phyloP scores from a whole-genome alignment of 2,797 vertebrate species.

The Scleropages formosus region DNA sequence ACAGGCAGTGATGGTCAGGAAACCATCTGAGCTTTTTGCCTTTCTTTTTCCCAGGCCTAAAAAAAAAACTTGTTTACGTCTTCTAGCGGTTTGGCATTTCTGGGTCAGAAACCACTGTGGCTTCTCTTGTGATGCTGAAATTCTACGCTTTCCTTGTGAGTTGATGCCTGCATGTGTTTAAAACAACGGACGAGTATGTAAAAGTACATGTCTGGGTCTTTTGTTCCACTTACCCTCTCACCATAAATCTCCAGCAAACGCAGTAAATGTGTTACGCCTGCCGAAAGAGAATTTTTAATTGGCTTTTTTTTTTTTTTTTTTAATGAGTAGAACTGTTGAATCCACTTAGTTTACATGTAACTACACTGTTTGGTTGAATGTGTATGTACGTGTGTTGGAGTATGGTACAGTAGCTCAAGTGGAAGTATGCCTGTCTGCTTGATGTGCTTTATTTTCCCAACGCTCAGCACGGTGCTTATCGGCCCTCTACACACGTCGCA shows the following conservation, averaged over 20 bases:
- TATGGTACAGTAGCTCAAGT: not conserved
- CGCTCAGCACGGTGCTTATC: not conserved
- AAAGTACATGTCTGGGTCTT: slow-evolving; percentile 2
- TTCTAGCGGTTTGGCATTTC: not conserved
- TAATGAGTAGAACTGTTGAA: not conserved
- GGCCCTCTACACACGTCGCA: not conserved
- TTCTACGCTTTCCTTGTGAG: not conserved
- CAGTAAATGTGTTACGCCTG: slow-evolving; percentile 7
- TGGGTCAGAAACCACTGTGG: not conserved
- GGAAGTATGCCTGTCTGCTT: not conserved
- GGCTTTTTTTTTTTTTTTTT: slow-evolving; percentile 13
- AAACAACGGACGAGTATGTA: not conserved
- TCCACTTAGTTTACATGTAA: slow-evolving; percentile 3
- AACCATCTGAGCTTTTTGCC: not conserved
- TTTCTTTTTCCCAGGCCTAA: not conserved
- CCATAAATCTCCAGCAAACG: not conserved
- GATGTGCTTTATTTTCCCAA: not conserved
- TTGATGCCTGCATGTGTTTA: not conserved
- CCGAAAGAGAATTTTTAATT: slow-evolving; percentile 14
- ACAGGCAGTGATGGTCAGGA: not conserved
- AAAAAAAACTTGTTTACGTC: not conserved
- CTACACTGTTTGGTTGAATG: not conserved
- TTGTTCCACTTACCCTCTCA: slow-evolving; percentile 2
- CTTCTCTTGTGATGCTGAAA: not conserved
- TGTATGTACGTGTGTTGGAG: not conserved